Evolutionary conservation across 2,797 vertebrate genomes (phyloP), one percentile per base, ranked within the genome.

Genomic region (Rhinatrema bivittatum): DNA sequence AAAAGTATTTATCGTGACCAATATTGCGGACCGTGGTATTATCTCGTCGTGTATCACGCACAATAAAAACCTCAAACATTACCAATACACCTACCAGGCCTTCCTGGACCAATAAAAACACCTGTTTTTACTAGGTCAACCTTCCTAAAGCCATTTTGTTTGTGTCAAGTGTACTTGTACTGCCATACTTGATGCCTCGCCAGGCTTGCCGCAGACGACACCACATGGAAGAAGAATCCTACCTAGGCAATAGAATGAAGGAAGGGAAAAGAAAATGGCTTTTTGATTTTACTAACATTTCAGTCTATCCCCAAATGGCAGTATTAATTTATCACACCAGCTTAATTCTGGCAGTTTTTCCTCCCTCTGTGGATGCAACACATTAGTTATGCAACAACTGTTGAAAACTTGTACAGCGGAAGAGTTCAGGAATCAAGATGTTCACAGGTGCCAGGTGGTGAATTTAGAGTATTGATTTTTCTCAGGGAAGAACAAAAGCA

Each of bases 221-320:
- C n/a, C n/a, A n/a, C n/a, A n/a, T n/a, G n/a, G n/a, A n/a, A n/a
- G n/a, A n/a, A n/a, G n/a, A n/a, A 35, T 50, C 42, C 44, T 51
- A 25, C 53, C 32, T 2, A 25, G 61, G 58, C 12, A 25, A 55
- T 35, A 23, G 42, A 42, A 39, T 30, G 18, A 18, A 41, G 12
- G 39, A 40, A 29, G 42, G 17, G 39, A 36, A 65, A 35, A 56
- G 66, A 65, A 70, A 70, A 60, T 34, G 47, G 28, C 36, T 69
- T 68, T 58, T 45, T 58, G 50, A 57, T 53, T 62, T 50, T 23
- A 25, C 41, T 60, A 45, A 70, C 60, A 57, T 58, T 53, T 47
- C 50, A 6, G 36, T 42, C 39, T 16, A 39, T 36, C 42, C 53
- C 46, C 25, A 14, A 42, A 35, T 33, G 56, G 42, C 45, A 39